These are phyloP conservation scores for Sepiola atlantica DNA, from an alignment of 2,888 invertebrate species.

Conservation along the genomic window DNA sequence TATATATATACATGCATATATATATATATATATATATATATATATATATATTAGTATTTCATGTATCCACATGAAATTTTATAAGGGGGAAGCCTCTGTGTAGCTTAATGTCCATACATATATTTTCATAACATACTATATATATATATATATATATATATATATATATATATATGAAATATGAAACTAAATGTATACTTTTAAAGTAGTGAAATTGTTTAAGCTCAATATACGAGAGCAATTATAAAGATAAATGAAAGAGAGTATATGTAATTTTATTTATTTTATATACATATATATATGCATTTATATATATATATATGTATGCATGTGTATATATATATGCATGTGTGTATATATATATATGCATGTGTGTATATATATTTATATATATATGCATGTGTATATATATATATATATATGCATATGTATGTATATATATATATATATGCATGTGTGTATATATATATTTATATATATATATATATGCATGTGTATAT, in stretches of 20 bases:
- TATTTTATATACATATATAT: neutral
- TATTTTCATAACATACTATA: too few species aligned
- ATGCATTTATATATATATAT: neutral
- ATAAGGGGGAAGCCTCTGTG: too few species aligned
- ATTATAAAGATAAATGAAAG: neutral
- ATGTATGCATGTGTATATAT: neutral
- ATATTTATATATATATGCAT: neutral
- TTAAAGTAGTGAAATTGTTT: too few species aligned
- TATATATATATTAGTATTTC: too few species aligned
- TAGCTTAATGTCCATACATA: too few species aligned
- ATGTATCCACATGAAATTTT: too few species aligned
- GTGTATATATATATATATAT: neutral
- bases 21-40: neutral
- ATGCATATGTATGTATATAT: neutral
- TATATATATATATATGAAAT: neutral
- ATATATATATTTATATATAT: neutral
- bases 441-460: neutral
- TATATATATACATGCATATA: neutral
- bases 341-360: neutral
- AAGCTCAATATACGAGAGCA: neutral
- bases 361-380: neutral
- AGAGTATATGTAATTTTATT: neutral
- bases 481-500: neutral
- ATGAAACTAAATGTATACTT: too few species aligned
- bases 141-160: neutral